Conservation (phyloP, 2,113 vertebrate species). For the Merops nubicus region DNA sequence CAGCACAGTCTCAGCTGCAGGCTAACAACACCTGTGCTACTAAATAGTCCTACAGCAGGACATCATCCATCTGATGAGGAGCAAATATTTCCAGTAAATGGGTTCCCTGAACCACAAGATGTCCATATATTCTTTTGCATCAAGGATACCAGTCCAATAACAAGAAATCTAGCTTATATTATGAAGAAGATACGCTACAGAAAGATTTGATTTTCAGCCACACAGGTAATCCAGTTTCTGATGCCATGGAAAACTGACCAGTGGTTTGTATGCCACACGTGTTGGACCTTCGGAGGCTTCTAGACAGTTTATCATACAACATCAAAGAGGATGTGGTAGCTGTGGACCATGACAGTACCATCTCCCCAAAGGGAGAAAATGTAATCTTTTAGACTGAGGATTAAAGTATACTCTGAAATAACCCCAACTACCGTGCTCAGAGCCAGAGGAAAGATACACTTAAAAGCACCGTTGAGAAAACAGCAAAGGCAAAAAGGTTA, state of each 20-base stretch:
- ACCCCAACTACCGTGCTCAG: neutral
- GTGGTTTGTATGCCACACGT: neutral
- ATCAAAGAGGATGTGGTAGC: neutral
- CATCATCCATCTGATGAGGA: neutral
- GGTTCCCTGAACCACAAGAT: neutral
- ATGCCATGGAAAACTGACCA: neutral
- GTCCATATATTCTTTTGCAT: neutral
- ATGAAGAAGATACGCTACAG: neutral
- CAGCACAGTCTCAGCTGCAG: rapidly evolving
- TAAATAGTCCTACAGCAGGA: neutral
- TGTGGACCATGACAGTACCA: neutral
- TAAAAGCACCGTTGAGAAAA: neutral
- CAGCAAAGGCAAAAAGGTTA: neutral
- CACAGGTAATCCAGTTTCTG: neutral
- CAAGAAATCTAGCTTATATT: neutral
- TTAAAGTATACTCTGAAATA: neutral
- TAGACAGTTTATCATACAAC: neutral
- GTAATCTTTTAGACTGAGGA: neutral
- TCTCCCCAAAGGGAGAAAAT: neutral
- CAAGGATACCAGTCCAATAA: neutral
- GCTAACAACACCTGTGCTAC: neutral
- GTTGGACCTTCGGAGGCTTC: neutral
- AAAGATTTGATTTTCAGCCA: neutral
- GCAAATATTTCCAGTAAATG: neutral
- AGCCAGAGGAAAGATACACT: neutral